phyloP scores from a whole-genome alignment of 1,140 invertebrate species.

The Brachionus paranguensis region DNA sequence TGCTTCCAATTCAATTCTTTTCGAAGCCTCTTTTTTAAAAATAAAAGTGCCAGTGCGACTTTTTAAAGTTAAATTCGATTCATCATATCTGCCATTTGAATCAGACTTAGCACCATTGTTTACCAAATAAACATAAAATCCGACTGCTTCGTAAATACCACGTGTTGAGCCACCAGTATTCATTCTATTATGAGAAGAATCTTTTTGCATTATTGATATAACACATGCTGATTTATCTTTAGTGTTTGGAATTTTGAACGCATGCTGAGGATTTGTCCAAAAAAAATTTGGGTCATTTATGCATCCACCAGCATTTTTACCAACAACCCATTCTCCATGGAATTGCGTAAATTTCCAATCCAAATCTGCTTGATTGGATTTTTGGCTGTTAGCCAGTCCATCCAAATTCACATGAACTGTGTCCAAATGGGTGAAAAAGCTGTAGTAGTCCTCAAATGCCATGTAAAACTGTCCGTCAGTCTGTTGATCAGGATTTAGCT shows the following conservation, averaged over 20 bases:
- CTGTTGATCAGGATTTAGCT: background rate
- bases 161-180: slow-evolving; percentile 29
- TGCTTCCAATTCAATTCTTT: background rate
- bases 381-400: slow-evolving; percentile 57
- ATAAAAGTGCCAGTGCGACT: background rate
- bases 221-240: slow-evolving; percentile 10
- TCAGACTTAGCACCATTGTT: background rate
- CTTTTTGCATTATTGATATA: slow-evolving; percentile 21
- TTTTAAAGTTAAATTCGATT: background rate
- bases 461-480: slow-evolving; percentile 60
- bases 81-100: background rate
- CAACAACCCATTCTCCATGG: background rate
- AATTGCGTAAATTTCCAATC: background rate
- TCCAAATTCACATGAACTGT: slow-evolving; percentile 17
- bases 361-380: background rate
- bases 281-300: background rate
- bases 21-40: slow-evolving; percentile 22
- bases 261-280: slow-evolving; percentile 18
- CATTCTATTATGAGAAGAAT: background rate
- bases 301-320: slow-evolving; percentile 29
- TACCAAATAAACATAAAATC: slow-evolving; percentile 1
- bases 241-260: background rate
- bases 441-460: slow-evolving; percentile 52
- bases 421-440: background rate
- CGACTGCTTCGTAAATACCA: background rate